Percentiles rank a stretch among this genome's conserved stretches.
Evolutionary conservation across 2,797 vertebrate genomes (phyloP).

Genomic region (Ibycter americanus): DNA sequence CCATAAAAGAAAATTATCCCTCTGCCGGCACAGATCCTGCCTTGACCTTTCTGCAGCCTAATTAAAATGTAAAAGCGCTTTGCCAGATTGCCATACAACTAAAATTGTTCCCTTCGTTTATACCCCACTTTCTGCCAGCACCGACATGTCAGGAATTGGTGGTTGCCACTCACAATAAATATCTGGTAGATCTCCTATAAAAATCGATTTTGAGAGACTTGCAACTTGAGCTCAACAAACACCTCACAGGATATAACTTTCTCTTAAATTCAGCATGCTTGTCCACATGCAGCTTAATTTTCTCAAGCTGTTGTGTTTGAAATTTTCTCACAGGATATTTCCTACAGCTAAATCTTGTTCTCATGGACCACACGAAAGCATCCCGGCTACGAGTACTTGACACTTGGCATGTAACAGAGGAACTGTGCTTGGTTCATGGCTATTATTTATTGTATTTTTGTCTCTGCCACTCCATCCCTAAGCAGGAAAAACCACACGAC

Average conservation of each 20-base stretch:
- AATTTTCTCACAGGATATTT: background rate
- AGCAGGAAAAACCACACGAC: background rate
- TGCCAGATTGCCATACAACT: background rate
- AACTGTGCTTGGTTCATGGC: background rate
- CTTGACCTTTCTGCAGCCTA: background rate
- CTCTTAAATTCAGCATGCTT: background rate
- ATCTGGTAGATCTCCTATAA: background rate
- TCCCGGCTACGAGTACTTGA: background rate
- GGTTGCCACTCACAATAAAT: background rate
- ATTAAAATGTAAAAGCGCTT: background rate
- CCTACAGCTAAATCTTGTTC: background rate
- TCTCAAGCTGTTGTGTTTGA: background rate
- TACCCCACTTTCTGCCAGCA: background rate
- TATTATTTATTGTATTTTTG: background rate
- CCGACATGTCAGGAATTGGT: background rate
- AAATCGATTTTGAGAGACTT: conserved; percentile 30
- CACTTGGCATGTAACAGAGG: background rate
- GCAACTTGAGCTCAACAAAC: background rate
- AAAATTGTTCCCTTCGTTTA: background rate
- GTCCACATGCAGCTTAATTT: background rate
- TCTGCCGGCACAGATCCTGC: background rate
- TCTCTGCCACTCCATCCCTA: background rate
- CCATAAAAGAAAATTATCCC: background rate
- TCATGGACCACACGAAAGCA: background rate
- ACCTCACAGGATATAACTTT: background rate